Evolutionary conservation across 2,888 invertebrate species (phyloP), one percentile per base, ranked within the genome.

Genomic region (Xestoiulus laeticollis): DNA sequence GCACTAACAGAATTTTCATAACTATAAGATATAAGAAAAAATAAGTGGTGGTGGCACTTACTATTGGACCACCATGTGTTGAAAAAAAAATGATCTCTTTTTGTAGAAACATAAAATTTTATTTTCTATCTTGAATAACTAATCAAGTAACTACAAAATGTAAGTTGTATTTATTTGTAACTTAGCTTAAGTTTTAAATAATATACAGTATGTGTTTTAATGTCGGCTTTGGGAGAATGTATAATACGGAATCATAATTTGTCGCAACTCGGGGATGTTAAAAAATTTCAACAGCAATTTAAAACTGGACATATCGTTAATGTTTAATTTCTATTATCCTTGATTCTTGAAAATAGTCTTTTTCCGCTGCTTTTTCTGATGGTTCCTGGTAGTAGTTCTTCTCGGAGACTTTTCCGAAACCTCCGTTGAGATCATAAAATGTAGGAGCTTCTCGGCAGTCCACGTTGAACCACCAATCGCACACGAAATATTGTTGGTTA

Each of bases 401-500:
- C 85, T 88, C 88, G 43, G 88, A 87, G 38, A 48, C 83, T 68
- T 88, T 88, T 6, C 83, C 86, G 33, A 88, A 88, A 26, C 88
- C 87, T 22, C 85, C 89, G 91, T 97, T 98, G 19, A 97, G 96
- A 90, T 97, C 96, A 91, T 97, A 97, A 38, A 96, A 93, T 89
- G 94, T 94, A 90, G 94, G 94, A 32, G 96, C 96, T 88, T 94
- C 94, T 92, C 96, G 96, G 92, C 97, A 97, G 91, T 97, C 97
- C 0, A 97, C 97, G 92, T 97, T 97, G 93, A 97, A 96, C 96
- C 96, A 97, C 97, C 97, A 97, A 92, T 97, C 97, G 92, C 97
- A 97, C 91, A 97, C 97, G 6, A 97, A 93, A 89, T 97, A 96
- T 32, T 96, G 96, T 92, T 97, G 97, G 91, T 97, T 97, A 92